Conservation (phyloP, 2,113 vertebrate genomes). For the Mustela nigripes region DNA sequence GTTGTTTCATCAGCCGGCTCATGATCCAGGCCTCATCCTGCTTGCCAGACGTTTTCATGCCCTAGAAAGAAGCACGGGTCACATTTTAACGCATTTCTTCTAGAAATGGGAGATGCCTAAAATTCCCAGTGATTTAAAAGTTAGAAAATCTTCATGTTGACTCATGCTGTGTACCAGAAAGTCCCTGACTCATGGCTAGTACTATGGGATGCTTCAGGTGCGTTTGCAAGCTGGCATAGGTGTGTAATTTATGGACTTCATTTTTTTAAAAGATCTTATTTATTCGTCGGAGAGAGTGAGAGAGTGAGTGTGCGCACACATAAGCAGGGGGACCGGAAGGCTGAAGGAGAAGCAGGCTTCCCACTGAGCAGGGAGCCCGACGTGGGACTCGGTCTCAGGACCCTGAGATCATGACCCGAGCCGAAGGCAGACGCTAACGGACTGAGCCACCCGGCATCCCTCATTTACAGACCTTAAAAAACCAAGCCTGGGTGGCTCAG, state of each 20-base stretch:
- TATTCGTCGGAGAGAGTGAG: no score
- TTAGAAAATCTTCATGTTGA: fast-evolving
- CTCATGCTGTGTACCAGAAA: fast-evolving
- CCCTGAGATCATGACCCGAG: no score
- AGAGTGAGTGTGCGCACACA: no score
- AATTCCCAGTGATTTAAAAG: constrained; percentile 29
- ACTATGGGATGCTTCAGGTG: neutral
- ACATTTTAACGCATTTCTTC: neutral
- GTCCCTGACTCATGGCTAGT: neutral
- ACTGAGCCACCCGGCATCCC: no score
- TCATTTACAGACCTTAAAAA: no score
- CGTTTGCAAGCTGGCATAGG: neutral
- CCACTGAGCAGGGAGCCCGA: no score
- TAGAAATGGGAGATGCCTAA: neutral
- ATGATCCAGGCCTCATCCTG: constrained; percentile 98
- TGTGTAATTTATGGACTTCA: neutral
- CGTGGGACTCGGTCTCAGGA: no score
- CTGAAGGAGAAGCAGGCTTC: no score
- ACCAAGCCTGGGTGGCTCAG: no score
- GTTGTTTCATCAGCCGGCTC: constrained; percentile 98
- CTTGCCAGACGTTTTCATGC: constrained; percentile 94
- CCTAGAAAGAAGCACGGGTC: constrained; percentile 85
- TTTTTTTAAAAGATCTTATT: no score
- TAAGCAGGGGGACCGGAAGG: no score
- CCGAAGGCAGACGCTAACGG: no score